Conservation (phyloP, 1,140 invertebrate species). For the Muscidifurax raptorellus region DNA sequence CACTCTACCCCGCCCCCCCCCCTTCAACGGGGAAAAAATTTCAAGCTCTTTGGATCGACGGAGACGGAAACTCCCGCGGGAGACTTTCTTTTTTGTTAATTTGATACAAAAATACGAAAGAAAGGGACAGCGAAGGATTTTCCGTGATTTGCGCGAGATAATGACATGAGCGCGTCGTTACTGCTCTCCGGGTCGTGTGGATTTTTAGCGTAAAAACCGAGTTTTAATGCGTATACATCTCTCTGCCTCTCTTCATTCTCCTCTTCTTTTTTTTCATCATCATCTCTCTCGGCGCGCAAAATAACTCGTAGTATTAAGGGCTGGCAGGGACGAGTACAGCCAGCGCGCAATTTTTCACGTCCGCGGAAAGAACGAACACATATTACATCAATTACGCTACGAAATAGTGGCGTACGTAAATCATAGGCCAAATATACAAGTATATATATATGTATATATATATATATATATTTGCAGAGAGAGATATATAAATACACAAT, state of each 20-base stretch:
- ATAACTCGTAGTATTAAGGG: conserved; percentile 30
- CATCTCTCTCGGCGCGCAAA: background rate
- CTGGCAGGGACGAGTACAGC: background rate
- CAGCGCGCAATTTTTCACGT: conserved; percentile 27
- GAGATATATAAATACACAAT: background rate
- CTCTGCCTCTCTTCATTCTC: background rate
- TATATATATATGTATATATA: background rate
- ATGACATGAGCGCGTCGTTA: background rate
- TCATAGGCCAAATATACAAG: conserved; percentile 24
- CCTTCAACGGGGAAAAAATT: background rate
- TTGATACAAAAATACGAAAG: conserved; percentile 13
- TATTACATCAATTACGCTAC: conserved; percentile 35
- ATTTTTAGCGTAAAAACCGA: background rate
- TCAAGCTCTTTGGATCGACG: background rate
- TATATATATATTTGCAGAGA: background rate
- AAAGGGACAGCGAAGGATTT: background rate
- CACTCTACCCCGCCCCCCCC: background rate
- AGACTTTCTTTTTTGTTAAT: conserved; percentile 18
- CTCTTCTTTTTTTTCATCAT: background rate
- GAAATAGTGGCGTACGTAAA: conserved; percentile 25
- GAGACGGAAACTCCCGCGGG: background rate
- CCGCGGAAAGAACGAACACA: conserved; percentile 7
- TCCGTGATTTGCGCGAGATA: background rate
- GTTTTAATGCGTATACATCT: background rate
- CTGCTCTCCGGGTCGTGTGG: background rate